Evolutionary conservation across 2,113 vertebrate species (phyloP).

Genomic region (Coregonus clupeaformis): DNA sequence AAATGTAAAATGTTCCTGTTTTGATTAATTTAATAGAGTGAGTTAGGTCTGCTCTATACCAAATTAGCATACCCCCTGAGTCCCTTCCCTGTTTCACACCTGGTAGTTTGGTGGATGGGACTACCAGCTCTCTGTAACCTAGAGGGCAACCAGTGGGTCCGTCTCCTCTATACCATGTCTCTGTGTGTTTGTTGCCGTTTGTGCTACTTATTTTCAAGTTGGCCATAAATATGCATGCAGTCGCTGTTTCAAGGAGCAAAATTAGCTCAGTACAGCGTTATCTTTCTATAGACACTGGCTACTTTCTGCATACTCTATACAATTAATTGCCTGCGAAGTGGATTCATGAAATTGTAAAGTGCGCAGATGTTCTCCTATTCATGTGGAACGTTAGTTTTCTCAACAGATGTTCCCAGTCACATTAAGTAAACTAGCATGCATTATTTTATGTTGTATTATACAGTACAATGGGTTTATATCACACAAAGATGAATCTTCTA

Average conservation of each 20-base stretch:
- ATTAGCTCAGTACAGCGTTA: constrained; percentile 57
- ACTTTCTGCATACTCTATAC: constrained; percentile 47
- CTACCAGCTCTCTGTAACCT: too few relatives aligned
- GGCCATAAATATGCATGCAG: constrained; percentile 29
- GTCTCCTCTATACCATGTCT: too few relatives aligned
- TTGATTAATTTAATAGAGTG: too few relatives aligned
- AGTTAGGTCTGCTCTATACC: too few relatives aligned
- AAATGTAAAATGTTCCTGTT: too few relatives aligned
- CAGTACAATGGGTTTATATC: constrained; percentile 24
- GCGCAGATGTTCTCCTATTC: constrained; percentile 56
- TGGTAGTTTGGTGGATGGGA: too few relatives aligned
- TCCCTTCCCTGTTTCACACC: too few relatives aligned
- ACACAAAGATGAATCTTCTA: constrained; percentile 2
- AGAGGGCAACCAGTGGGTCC: too few relatives aligned
- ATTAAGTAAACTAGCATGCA: constrained; percentile 36
- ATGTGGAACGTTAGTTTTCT: constrained; percentile 49
- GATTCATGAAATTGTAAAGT: constrained; percentile 59
- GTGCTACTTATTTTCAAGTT: constrained; percentile 46
- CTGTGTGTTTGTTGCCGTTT: constrained; percentile 47
- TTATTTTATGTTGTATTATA: constrained; percentile 18
- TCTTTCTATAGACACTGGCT: constrained; percentile 49
- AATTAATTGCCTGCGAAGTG: constrained; percentile 59
- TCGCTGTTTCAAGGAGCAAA: constrained; percentile 61
- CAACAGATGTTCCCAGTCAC: constrained; percentile 60
- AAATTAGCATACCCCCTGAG: too few relatives aligned